A percentile compares a stretch with the other conserved stretches of the same genome.
These are phyloP conservation scores for Notechis scutatus DNA, from an alignment of 2,113 vertebrate genomes.

Conservation along the genomic window DNA sequence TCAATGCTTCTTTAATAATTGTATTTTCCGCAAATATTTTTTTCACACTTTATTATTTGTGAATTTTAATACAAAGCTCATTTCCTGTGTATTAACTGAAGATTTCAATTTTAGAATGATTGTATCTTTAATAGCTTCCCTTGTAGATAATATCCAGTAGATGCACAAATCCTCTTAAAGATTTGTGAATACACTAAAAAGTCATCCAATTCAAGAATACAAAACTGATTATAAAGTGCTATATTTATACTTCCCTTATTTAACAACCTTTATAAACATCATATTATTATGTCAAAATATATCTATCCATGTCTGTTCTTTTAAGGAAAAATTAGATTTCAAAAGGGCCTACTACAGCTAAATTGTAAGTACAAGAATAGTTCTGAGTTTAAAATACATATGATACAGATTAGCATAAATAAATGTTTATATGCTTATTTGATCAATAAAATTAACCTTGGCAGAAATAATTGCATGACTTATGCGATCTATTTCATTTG, in stretches of 20 bases:
- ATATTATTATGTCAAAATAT: conserved; percentile 12
- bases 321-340: background rate
- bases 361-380: conserved; percentile 4
- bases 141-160: background rate
- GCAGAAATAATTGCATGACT: conserved; percentile 27
- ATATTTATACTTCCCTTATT: background rate
- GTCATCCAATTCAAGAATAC: background rate
- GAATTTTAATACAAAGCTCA: background rate
- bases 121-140: background rate
- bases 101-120: background rate
- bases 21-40: background rate
- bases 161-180: background rate
- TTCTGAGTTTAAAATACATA: conserved; percentile 17
- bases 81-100: background rate
- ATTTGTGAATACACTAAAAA: background rate
- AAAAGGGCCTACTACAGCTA: conserved; percentile 1
- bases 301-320: background rate
- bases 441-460: conserved; percentile 27
- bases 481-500: conserved; percentile 25
- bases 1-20: background rate
- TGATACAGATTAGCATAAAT: conserved; percentile 22
- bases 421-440: conserved; percentile 1
- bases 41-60: background rate
- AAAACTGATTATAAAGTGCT: background rate
- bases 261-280: background rate